Conservation (phyloP, 2,113 vertebrate species). For the Podarcis cretensis region DNA sequence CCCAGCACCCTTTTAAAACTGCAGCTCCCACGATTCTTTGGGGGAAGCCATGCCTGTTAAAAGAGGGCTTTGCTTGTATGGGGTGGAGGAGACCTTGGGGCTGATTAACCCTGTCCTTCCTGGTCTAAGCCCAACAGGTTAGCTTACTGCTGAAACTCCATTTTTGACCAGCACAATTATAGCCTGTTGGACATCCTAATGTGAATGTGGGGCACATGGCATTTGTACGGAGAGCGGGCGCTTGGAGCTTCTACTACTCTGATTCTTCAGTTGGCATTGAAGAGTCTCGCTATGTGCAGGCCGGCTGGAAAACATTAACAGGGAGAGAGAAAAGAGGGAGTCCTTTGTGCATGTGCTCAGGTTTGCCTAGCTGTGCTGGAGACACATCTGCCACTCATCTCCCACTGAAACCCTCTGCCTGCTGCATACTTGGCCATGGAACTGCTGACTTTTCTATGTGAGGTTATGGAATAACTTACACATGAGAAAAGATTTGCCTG, state of each 20-base stretch:
- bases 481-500: neutral
- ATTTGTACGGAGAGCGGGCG: neutral
- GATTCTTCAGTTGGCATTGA: too few relatives aligned
- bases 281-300: neutral
- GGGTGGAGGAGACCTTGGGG: too few relatives aligned
- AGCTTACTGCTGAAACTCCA: too few relatives aligned
- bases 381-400: neutral
- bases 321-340: too few relatives aligned
- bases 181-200: too few relatives aligned
- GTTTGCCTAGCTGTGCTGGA: neutral
- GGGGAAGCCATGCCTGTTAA: too few relatives aligned
- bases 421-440: neutral
- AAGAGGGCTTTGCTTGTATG: too few relatives aligned
- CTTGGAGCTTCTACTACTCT: neutral
- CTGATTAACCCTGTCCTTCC: too few relatives aligned
- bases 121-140: neutral
- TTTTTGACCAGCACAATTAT: neutral
- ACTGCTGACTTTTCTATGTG: neutral
- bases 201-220: neutral
- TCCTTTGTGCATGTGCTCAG: neutral
- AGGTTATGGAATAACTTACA: conserved; percentile 18
- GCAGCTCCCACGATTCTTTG: too few relatives aligned
- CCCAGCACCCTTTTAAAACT: too few relatives aligned
- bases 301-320: neutral
- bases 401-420: neutral